Conservation (phyloP, 1,140 invertebrate genomes). For the Conopomorpha cramerella region DNA sequence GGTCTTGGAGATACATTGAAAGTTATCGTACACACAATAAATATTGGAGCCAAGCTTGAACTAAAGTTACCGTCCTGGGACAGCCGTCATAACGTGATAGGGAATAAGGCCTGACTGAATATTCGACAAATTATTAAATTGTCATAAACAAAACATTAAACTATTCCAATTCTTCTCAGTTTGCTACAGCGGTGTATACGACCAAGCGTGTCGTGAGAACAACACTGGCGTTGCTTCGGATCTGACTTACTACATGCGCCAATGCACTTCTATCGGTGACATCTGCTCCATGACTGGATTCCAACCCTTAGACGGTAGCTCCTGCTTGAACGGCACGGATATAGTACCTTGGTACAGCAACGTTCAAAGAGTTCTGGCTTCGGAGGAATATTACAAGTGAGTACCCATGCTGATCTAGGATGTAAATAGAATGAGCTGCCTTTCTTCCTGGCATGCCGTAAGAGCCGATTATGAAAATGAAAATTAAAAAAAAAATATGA, state of each 20-base stretch:
- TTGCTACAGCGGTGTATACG: conserved; percentile 61
- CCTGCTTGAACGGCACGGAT: conserved; percentile 34
- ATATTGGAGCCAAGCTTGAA: too few species aligned
- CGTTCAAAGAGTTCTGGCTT: conserved; percentile 47
- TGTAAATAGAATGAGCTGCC: too few species aligned
- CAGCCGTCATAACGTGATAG: too few species aligned
- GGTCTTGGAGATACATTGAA: too few species aligned
- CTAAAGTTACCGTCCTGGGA: too few species aligned
- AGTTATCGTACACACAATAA: too few species aligned
- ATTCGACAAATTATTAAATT: too few species aligned
- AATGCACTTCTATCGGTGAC: conserved; percentile 47
- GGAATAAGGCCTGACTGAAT: too few species aligned
- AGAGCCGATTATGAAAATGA: too few species aligned
- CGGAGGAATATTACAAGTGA: conserved; percentile 66
- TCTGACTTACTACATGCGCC: conserved; percentile 51
- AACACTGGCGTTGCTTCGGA: conserved; percentile 27
- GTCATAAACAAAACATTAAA: conserved; percentile 5
- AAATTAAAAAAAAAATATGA: too few species aligned
- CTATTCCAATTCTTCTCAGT: conserved; percentile 25
- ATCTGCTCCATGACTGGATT: conserved; percentile 49
- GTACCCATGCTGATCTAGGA: conserved; percentile 8
- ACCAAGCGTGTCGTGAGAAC: conserved; percentile 35
- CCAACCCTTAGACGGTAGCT: conserved; percentile 33
- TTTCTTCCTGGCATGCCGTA: too few species aligned
- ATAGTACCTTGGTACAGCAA: conserved; percentile 35